Base-by-base conservation (phyloP, 2,888 invertebrate genomes). In the Monoplex corrugatus region DNA sequence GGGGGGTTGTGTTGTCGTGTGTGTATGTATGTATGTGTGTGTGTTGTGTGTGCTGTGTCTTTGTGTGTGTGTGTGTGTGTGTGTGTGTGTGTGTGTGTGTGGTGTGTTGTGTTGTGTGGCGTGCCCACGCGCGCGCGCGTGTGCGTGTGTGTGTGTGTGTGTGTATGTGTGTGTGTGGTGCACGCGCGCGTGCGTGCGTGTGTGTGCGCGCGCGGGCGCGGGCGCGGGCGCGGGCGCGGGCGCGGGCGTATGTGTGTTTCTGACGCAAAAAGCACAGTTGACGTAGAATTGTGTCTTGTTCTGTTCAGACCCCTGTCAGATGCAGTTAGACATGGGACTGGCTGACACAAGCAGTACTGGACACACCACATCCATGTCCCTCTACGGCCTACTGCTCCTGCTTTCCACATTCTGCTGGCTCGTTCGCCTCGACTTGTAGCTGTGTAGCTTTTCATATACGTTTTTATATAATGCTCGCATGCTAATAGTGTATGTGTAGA, bases 281-380 rank as follows among this genome's bases (percentile, higher is more conserved):
- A n/a, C n/a, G 23, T 63, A 63, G 23, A n/a, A n/a, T 72, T n/a
- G n/a, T n/a, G n/a, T 75, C 75, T 75, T n/a, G 19, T 28, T 75
- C 83, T 45, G n/a, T 50, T 84, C 84, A 45, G 45, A 45, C 45
- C 84, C 57, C 50, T 57, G 45, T 84, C 8, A 80, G 43, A 80
- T 80, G 78, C 78, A 80, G 40, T 28, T 28, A 32, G 78, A 80
- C 6, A 80, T 80, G 78, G 78, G 78, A 23, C 32, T 80, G 43
- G 38, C 78, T 40, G 78, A 43, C 28, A 28, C 1, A 43, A 28
- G 40, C 43, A 32, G 43, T 80, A 23, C 78, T 6, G 78, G 78
- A 80, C 78, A 80, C 23, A 28, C 10, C 43, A 40, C 23, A 43
- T 5, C 78, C 78, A 80, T 23, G 40, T 80, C 78, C 28, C 40